Base-by-base conservation (phyloP, 2,113 vertebrate genomes). In the Aramus guarauna region DNA sequence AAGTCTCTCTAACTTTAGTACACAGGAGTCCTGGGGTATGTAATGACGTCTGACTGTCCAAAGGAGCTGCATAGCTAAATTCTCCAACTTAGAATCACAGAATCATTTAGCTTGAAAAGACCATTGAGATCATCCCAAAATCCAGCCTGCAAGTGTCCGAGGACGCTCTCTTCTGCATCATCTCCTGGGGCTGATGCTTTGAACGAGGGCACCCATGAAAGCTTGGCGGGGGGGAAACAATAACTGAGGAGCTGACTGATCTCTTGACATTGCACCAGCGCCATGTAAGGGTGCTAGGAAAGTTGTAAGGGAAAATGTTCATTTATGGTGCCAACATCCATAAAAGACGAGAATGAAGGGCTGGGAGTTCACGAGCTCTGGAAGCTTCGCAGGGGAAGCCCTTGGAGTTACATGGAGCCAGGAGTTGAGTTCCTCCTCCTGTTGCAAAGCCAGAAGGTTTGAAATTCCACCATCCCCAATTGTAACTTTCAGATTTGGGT, bases 381-480 rank as follows among this genome's bases (percentile, higher is more conserved):
- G 29, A 26, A 45, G n/a, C 19, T 21, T 34, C 0, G 0, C 32
- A 3, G 37, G 53, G 78, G 34, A 96, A 81, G 73, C 29, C 37
- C 63, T 77, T 34, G 0, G 4, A 55, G 34, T 32, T 17, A 3
- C 0, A 0, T 2, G 6, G 41, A 47, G 34, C 24, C 41, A 56
- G 7, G 29, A 79, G 41, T 18, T 76, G 43, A 85, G 45, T 48
- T 87, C 50, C 32, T 53, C 45, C 34, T 74, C 23, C 20, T 80
- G 37, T 77, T 43, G 34, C 23, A 55, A 87, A 85, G 23, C 21
- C 4, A 1, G 5, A 1, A 6, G 17, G 37, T 50, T 85, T 1
- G 1, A 67, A 94, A 55, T 6, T 5, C 41, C 43, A 6, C 30
- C 6, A 2, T 37, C 10, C 50, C 9, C 2, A 0, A 0, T 0